These are phyloP conservation scores for Ophioderma brevispina DNA, from an alignment of 35 echinoderm and acorn worm genomes.

Conservation along the genomic window DNA sequence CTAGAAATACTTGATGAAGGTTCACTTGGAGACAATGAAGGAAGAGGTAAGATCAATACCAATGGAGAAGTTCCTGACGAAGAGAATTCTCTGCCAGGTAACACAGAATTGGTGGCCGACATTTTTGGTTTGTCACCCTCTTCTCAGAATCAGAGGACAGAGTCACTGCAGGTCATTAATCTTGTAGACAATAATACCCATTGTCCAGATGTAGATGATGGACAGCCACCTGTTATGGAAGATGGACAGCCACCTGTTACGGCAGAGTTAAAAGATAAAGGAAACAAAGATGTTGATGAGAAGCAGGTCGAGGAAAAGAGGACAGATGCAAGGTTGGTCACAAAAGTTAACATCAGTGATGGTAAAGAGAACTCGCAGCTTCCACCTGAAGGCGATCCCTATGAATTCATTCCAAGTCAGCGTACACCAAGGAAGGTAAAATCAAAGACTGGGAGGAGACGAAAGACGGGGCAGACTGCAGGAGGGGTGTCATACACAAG, in stretches of 20 bases:
- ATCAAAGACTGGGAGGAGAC: constrained; percentile 29
- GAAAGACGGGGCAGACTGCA: constrained; percentile 55
- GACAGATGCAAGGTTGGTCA: too few relatives aligned
- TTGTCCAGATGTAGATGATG: not conserved
- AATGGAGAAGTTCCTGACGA: not conserved
- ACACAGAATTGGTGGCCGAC: not conserved
- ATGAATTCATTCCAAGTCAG: constrained; percentile 83
- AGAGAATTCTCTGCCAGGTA: not conserved
- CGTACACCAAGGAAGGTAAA: constrained; percentile 78
- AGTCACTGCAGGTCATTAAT: not conserved
- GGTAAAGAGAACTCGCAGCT: not conserved
- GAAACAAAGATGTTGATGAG: too few relatives aligned
- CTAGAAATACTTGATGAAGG: constrained; percentile 41
- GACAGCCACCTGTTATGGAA: too few relatives aligned
- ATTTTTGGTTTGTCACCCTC: not conserved
- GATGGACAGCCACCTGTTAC: too few relatives aligned
- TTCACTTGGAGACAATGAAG: constrained; percentile 17
- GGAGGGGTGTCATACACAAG: not conserved
- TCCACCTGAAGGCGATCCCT: constrained; percentile 42
- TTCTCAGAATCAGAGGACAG: not conserved
- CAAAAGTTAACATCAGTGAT: not conserved
- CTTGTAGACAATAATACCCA: not conserved
- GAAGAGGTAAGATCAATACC: not conserved
- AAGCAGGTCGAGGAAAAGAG: not conserved
- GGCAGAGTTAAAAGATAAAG: too few relatives aligned